A percentile compares a stretch with the other conserved stretches of the same genome.
Conservation (phyloP, 2,888 invertebrate species). For the Ectropis crepuscularia region DNA sequence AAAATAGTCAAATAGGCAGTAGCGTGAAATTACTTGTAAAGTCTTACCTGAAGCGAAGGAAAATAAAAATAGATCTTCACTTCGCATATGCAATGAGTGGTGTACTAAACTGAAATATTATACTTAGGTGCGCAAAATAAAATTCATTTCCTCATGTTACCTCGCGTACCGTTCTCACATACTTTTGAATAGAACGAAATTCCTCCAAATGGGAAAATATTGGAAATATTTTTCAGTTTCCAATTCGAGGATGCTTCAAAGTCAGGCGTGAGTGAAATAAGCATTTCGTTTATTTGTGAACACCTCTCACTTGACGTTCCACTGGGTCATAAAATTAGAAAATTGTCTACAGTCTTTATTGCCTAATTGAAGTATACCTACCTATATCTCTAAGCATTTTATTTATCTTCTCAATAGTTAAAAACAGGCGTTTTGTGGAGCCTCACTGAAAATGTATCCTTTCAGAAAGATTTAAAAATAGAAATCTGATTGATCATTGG, state of each 20-base stretch:
- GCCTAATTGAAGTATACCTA: no score
- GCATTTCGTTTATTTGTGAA: slow-evolving; percentile 66
- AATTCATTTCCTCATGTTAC: slow-evolving; percentile 56
- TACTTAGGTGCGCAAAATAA: slow-evolving; percentile 41
- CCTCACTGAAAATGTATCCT: no score
- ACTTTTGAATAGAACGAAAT: slow-evolving; percentile 66
- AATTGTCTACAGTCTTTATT: slow-evolving; percentile 21
- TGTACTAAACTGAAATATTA: not conserved
- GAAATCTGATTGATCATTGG: no score
- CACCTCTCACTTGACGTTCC: slow-evolving; percentile 50
- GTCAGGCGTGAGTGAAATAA: slow-evolving; percentile 69
- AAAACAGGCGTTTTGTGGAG: no score
- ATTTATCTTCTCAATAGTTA: no score
- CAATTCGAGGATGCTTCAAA: slow-evolving; percentile 69
- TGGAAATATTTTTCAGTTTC: slow-evolving; percentile 72
- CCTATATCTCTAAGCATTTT: no score
- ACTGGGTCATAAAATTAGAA: slow-evolving; percentile 57
- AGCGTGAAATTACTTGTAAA: no score
- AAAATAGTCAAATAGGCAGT: no score
- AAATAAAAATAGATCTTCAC: not conserved
- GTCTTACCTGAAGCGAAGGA: no score
- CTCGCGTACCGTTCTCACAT: slow-evolving; percentile 47
- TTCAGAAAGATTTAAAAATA: no score
- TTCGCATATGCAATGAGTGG: not conserved
- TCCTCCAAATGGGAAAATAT: slow-evolving; percentile 62